Conservation (phyloP, 2,888 invertebrate species). For the Mimumesa dahlbomi region DNA sequence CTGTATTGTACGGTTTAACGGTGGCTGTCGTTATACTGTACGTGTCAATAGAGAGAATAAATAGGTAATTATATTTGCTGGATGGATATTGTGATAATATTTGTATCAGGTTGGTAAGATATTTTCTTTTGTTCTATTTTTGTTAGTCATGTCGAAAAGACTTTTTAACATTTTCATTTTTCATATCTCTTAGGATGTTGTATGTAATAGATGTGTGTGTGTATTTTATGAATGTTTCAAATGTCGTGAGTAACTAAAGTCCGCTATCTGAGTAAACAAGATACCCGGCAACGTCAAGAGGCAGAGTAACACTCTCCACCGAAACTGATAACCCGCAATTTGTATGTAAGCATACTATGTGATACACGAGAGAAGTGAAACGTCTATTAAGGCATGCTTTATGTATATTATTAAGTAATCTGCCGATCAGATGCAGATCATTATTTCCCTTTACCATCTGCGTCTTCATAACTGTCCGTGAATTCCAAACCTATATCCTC, state of each 20-base stretch:
- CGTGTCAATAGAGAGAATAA: constrained; percentile 46
- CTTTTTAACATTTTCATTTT: too few relatives aligned
- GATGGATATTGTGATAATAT: too few relatives aligned
- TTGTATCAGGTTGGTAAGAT: too few relatives aligned
- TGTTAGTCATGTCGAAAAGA: too few relatives aligned
- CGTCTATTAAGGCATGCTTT: constrained; percentile 16
- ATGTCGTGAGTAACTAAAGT: too few relatives aligned
- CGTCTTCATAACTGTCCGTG: neutral
- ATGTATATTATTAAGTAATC: constrained; percentile 12
- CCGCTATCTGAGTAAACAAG: constrained; percentile 24
- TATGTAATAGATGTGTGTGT: too few relatives aligned
- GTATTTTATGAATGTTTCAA: too few relatives aligned
- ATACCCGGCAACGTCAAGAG: neutral
- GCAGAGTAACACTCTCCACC: constrained; percentile 1
- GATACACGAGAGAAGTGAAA: constrained; percentile 14
- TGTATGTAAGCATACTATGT: constrained; percentile 16
- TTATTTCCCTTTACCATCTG: constrained; percentile 1
- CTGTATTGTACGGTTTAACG: constrained; percentile 34
- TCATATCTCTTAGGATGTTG: too few relatives aligned
- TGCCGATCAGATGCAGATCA: constrained; percentile 1
- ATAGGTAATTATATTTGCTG: constrained; percentile 34
- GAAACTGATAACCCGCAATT: constrained; percentile 28
- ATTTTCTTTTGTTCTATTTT: too few relatives aligned
- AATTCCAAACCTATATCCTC: too few relatives aligned
- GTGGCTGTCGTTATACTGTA: constrained; percentile 26